These are phyloP conservation scores for Pelecanus crispus DNA, from an alignment of 2,113 vertebrate genomes.

Conservation along the genomic window DNA sequence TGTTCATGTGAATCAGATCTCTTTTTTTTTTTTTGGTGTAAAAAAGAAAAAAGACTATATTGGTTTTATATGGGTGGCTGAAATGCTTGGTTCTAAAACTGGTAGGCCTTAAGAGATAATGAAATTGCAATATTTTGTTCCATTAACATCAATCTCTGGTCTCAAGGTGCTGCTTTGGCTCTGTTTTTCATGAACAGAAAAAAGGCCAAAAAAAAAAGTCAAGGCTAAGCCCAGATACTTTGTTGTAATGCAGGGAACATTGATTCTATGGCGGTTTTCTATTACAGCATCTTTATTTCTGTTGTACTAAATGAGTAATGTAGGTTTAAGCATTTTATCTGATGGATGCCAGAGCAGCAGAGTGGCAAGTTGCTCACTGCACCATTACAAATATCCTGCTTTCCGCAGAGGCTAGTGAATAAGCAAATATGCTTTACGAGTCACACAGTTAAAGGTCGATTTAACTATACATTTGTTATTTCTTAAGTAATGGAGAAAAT, in stretches of 20 bases:
- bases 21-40: not conserved
- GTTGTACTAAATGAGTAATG: not conserved
- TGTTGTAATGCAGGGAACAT: not conserved
- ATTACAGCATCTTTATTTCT: constrained; percentile 6
- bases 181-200: not conserved
- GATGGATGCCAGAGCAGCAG: not conserved
- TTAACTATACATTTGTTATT: not conserved
- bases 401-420: not conserved
- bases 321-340: constrained; percentile 13
- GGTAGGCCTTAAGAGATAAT: not conserved
- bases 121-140: not conserved
- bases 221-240: not conserved
- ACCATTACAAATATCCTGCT: not conserved
- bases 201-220: not conserved
- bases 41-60: not conserved
- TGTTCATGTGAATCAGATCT: not conserved
- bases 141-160: not conserved
- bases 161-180: not conserved
- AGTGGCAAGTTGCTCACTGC: not conserved
- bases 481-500: not conserved
- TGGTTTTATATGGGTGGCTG: not conserved
- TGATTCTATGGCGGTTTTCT: not conserved
- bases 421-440: not conserved
- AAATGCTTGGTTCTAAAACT: not conserved
- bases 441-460: not conserved